Percentiles rank a stretch among this genome's conserved stretches.
Conservation (phyloP, 2,888 invertebrate genomes). For the Netelia fuscicornis region DNA sequence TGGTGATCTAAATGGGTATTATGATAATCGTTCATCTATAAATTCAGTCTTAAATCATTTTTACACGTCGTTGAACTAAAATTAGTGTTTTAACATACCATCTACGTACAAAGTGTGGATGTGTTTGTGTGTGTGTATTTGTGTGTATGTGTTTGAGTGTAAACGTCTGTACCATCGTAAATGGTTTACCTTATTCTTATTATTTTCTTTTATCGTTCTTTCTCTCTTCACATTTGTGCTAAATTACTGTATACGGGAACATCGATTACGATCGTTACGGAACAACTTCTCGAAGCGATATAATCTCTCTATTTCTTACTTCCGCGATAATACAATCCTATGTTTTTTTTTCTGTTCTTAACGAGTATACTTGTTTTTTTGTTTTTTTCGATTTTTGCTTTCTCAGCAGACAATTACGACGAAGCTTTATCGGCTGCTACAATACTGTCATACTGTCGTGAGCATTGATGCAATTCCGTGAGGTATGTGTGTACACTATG, state of each 20-base stretch:
- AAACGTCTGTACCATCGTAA: conserved; percentile 12
- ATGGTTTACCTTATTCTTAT: conserved; percentile 31
- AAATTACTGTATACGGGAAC: conserved; percentile 62
- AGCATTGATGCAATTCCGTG: conserved; percentile 71
- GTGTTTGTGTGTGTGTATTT: not conserved
- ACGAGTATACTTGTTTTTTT: conserved; percentile 57
- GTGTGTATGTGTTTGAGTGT: not conserved
- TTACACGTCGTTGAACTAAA: conserved; percentile 76
- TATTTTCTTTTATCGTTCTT: conserved; percentile 33
- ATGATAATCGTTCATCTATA: conserved; percentile 79
- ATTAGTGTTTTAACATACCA: conserved; percentile 68
- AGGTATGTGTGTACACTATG: conserved; percentile 63
- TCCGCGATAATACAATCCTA: conserved; percentile 59
- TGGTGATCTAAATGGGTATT: conserved; percentile 79
- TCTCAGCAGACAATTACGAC: conserved; percentile 59
- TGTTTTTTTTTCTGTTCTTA: conserved; percentile 32
- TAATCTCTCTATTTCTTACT: conserved; percentile 50
- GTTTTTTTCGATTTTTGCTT: conserved; percentile 28
- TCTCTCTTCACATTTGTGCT: conserved; percentile 36
- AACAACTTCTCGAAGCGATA: conserved; percentile 64
- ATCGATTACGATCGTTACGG: conserved; percentile 56
- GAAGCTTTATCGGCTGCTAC: conserved; percentile 60
- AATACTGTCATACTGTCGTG: conserved; percentile 54
- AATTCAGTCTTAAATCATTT: conserved; percentile 84
- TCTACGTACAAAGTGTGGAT: conserved; percentile 67